Evolutionary conservation across 2,797 vertebrate genomes (phyloP), one percentile per base, ranked within the genome.

Genomic region (Phoebastria nigripes): DNA sequence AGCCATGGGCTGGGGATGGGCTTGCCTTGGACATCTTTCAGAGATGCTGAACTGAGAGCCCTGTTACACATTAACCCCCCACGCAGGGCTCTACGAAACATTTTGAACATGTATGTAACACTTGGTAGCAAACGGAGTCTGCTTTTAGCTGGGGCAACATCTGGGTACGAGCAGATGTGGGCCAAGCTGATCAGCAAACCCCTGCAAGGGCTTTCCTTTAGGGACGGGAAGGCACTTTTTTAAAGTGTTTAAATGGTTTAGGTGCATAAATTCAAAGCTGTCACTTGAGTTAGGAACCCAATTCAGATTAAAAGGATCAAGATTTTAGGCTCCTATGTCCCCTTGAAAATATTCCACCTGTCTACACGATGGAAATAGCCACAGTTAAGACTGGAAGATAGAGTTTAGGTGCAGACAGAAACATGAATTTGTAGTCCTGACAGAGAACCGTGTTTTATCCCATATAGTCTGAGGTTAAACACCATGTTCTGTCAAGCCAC

Each of bases 401-500:
- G 89, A 78, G 82, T 19, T 33, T 0, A 59, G 72, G 82, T 42
- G 55, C 65, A 83, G 82, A 78, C 37, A 91, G 90, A 81, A 83
- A 56, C 39, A 39, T 0, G 46, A 28, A 56, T 66, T 63, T 61
- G 67, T n/a, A 87, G 65, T 65, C 82, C 91, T 93, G 91, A 93
- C 94, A 95, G 89, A 86, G 65, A 88, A 41, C 51, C 8, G 29
- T 69, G 93, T 94, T 95, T 94, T 44, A 74, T 85, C 91, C 89
- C 87, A 52, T 86, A 85, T 46, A 33, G 49, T 88, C 56, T 31
- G 95, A 96, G 95, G 96, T 95, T 94, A 95, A 91, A 96, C 95
- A 95, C 79, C 84, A 76, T 33, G 69, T 94, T 94, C 93, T 96
- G 94, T 95, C 96, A 95, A 94, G 83, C 87, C 91, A 65, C 94